A percentile compares a stretch with the other conserved stretches of the same genome.
Evolutionary conservation across 2,888 invertebrate species (phyloP).

Genomic region (Mythimna albipuncta): DNA sequence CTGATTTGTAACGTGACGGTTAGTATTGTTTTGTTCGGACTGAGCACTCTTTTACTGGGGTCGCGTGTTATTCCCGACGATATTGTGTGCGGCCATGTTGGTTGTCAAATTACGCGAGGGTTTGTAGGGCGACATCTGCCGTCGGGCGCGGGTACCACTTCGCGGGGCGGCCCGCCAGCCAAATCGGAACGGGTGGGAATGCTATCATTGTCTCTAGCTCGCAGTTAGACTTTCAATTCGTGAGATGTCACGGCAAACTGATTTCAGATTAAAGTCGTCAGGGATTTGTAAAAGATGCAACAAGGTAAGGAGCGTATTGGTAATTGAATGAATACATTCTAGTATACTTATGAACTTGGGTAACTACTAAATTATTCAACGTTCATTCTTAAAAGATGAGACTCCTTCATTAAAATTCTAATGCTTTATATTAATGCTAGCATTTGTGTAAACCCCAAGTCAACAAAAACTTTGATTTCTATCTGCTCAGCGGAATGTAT

Average conservation of each 20-base stretch:
- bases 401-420: neutral
- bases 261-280: conserved; percentile 58
- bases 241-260: conserved; percentile 70
- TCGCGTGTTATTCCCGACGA: conserved; percentile 71
- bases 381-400: neutral
- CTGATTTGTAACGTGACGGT: conserved; percentile 36
- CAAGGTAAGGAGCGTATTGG: conserved; percentile 33
- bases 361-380: neutral
- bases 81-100: conserved; percentile 64
- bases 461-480: conserved; percentile 19
- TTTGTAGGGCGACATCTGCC: conserved; percentile 77
- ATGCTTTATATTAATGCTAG: neutral
- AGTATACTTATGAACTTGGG: neutral
- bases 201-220: conserved; percentile 57
- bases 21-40: conserved; percentile 34
- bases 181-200: conserved; percentile 56
- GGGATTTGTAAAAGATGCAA: conserved; percentile 56
- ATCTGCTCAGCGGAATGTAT: conserved; percentile 9
- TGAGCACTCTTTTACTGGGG: conserved; percentile 69
- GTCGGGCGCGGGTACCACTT: conserved; percentile 64
- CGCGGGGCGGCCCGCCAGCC: conserved; percentile 60
- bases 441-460: neutral
- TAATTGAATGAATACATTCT: conserved; percentile 42
- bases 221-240: conserved; percentile 63
- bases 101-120: conserved; percentile 67